phyloP scores from a whole-genome alignment of 2,888 invertebrate genomes.

The Drosophila pseudotalamancana region DNA sequence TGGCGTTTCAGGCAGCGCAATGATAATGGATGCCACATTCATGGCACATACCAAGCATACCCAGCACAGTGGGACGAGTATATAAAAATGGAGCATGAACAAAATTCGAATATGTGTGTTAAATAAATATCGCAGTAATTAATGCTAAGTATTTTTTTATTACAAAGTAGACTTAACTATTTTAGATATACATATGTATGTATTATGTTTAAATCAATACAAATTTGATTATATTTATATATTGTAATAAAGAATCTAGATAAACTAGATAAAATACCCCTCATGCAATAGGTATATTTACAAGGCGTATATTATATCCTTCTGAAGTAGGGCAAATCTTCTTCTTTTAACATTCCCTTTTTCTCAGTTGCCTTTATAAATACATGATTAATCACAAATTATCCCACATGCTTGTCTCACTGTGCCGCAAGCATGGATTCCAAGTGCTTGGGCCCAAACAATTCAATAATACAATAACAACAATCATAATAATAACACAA shows the following conservation, averaged over 20 bases:
- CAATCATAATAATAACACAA: constrained; percentile 81
- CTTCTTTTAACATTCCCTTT: neutral
- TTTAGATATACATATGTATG: too few relatives aligned
- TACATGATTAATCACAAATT: neutral
- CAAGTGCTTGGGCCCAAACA: constrained; percentile 81
- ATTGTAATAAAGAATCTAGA: too few relatives aligned
- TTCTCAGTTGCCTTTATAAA: too few relatives aligned
- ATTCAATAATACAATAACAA: constrained; percentile 81
- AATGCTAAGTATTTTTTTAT: too few relatives aligned
- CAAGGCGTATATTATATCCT: too few relatives aligned
- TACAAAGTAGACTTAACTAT: too few relatives aligned
- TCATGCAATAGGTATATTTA: too few relatives aligned
- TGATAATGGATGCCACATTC: constrained; percentile 65
- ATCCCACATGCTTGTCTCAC: constrained; percentile 25
- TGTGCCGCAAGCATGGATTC: constrained; percentile 51
- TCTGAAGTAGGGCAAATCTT: too few relatives aligned
- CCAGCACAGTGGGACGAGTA: constrained; percentile 50
- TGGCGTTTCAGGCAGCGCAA: constrained; percentile 56
- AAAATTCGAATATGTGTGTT: neutral
- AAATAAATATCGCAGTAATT: neutral
- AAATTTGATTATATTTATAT: too few relatives aligned
- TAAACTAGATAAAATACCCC: neutral
- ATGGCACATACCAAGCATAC: constrained; percentile 36
- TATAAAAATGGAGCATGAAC: neutral
- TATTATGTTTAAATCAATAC: too few relatives aligned